A percentile compares a stretch with the other conserved stretches of the same genome.
These are phyloP conservation scores for Diplazon laetatorius DNA, from an alignment of 2,888 invertebrate genomes.

Conservation along the genomic window DNA sequence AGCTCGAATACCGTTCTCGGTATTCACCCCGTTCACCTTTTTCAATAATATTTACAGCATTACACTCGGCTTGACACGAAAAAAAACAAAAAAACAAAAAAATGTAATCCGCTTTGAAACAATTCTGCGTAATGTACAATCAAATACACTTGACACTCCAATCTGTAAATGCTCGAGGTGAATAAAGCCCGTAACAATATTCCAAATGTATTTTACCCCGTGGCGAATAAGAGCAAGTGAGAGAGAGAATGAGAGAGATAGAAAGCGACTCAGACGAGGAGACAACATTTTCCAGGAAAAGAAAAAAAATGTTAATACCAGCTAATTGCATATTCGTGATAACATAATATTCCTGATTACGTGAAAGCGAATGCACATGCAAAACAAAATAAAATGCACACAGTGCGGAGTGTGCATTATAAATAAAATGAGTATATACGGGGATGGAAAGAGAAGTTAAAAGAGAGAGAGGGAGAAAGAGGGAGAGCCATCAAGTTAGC, in stretches of 20 bases:
- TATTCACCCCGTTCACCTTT: neutral
- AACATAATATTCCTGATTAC: constrained; percentile 27
- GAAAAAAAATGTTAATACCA: constrained; percentile 20
- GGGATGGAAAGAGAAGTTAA: neutral
- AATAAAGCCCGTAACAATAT: neutral
- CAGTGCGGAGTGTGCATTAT: neutral
- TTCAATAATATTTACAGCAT: neutral
- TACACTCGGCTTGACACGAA: neutral
- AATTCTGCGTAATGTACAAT: constrained; percentile 10
- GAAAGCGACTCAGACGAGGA: too few relatives aligned
- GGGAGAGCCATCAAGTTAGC: too few relatives aligned
- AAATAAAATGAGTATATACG: constrained; percentile 15
- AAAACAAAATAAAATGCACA: constrained; percentile 3
- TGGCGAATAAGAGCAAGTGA: neutral
- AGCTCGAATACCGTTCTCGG: neutral
- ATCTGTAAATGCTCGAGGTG: neutral
- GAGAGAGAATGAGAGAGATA: neutral
- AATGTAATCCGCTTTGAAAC: neutral
- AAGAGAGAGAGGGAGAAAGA: neutral
- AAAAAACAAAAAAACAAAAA: neutral
- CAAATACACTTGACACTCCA: constrained; percentile 5
- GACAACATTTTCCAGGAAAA: neutral
- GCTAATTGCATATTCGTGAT: constrained; percentile 27
- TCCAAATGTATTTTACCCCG: too few relatives aligned
- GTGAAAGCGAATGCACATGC: neutral